Conservation (phyloP, 2,113 vertebrate genomes). For the Notothenia rossii region DNA sequence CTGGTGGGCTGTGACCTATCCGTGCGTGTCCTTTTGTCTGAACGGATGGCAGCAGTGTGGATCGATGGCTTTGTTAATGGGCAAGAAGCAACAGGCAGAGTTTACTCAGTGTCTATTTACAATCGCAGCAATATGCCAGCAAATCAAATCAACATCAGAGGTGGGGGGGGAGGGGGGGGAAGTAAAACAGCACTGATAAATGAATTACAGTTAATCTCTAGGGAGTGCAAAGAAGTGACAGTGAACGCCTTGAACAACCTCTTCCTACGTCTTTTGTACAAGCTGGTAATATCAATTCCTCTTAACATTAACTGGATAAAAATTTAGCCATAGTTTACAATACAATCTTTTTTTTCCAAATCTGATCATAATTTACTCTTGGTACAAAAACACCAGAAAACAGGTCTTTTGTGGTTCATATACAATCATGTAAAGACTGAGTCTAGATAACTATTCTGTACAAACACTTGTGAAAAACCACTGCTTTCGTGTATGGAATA, state of each 20-base stretch:
- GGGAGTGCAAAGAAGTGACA: conserved; percentile 93
- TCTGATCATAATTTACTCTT: conserved; percentile 88
- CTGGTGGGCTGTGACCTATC: conserved; percentile 39
- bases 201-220: conserved; percentile 82
- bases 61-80: conserved; percentile 73
- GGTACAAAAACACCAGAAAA: conserved; percentile 97
- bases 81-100: conserved; percentile 65
- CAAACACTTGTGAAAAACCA: conserved; percentile 93
- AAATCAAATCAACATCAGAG: conserved; percentile 78
- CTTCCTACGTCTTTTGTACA: conserved; percentile 88
- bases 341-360: conserved; percentile 95
- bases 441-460: conserved; percentile 94
- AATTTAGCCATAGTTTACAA: conserved; percentile 97
- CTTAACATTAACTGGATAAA: conserved; percentile 89
- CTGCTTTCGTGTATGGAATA: conserved; percentile 88
- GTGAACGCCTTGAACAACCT: conserved; percentile 92
- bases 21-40: conserved; percentile 40
- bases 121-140: conserved; percentile 85
- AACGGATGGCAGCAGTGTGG: conserved; percentile 64
- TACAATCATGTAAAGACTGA: conserved; percentile 98
- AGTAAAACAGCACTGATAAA: conserved; percentile 79
- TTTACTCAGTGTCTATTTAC: conserved; percentile 74
- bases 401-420: conserved; percentile 95
- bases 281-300: conserved; percentile 90
- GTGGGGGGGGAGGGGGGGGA: neutral